Evolutionary conservation across 1,140 invertebrate species (phyloP), one percentile per base, ranked within the genome.

Genomic region (Dermatophagoides farinae): DNA sequence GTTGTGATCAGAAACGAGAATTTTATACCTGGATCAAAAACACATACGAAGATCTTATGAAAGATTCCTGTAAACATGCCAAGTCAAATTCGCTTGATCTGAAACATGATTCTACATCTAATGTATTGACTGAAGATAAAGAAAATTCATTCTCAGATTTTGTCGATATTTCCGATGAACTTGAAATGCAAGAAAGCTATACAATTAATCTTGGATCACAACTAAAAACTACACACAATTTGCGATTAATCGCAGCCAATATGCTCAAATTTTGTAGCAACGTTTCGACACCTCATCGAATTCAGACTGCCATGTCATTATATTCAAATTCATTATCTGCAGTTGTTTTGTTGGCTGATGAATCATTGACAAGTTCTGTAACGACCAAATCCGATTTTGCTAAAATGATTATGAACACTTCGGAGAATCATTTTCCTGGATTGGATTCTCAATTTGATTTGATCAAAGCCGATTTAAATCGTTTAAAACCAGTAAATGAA

Each of bases 201-300:
- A 97, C 90, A 16, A 95, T 96, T 67, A 89, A 96, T 75, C 75
- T 96, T 60, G 75, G 75, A 58, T 89, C 90, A 2, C 93, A 98
- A 74, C 79, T 97, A 73, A 98, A 98, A 74, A 89, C 95, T 69
- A 97, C 91, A 77, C 91, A 98, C 72, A 98, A 98, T 74, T 83
- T 97, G 64, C 77, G 92, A 54, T 82, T 98, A 58, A 74, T 96
- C 9, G 84, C 86, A 63, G 82, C 82, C 12, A 82, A 91, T 73
- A 78, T 86, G 37, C 77, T 93, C 64, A 86, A 93, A 68, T 78
- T 96, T 62, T 92, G 89, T 71, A 25, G 44, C 14, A 61, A 38
- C 16, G 23, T 14, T 44, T 63, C 0, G 43, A 79, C 78, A 54
- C 82, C 86, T 6, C 84, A 88, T 68, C 76, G 86, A 60, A 75